These are phyloP conservation scores for Syngnathus rostellatus DNA, from an alignment of 2,797 vertebrate species.

Conservation along the genomic window DNA sequence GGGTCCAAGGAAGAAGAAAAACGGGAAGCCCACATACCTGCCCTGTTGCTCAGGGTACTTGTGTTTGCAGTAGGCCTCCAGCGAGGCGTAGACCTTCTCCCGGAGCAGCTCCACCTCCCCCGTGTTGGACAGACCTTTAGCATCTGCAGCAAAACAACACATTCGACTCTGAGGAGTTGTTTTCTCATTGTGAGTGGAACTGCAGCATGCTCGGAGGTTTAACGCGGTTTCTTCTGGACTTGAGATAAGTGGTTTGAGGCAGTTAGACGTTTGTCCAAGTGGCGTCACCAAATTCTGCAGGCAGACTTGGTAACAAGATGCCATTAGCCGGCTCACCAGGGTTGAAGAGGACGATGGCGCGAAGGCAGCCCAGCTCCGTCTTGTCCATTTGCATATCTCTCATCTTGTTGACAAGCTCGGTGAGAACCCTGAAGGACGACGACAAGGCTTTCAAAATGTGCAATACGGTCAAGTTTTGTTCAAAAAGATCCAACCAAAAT, in stretches of 20 bases:
- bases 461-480: background rate
- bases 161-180: too few relatives aligned
- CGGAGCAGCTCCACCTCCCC: constrained; percentile 87
- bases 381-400: constrained; percentile 99
- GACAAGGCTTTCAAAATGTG: constrained; percentile 3
- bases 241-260: background rate
- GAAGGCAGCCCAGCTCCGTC: constrained; percentile 90
- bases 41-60: constrained; percentile 95
- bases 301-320: background rate
- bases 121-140: constrained; percentile 91
- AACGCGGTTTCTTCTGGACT: background rate
- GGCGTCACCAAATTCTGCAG: background rate
- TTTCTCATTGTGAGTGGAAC: background rate
- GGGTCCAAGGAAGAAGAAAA: background rate
- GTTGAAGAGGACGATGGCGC: constrained; percentile 96
- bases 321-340: constrained; percentile 67
- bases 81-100: constrained; percentile 94
- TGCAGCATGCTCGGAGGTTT: background rate
- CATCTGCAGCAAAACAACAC: constrained; percentile 68
- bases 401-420: constrained; percentile 97
- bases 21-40: constrained; percentile 62
- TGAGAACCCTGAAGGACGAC: constrained; percentile 76
- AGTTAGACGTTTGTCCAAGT: background rate
- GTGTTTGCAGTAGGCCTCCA: constrained; percentile 94
- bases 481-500: background rate